Conservation (phyloP, 2,888 invertebrate genomes). For the Ecdyonurus torrentis region DNA sequence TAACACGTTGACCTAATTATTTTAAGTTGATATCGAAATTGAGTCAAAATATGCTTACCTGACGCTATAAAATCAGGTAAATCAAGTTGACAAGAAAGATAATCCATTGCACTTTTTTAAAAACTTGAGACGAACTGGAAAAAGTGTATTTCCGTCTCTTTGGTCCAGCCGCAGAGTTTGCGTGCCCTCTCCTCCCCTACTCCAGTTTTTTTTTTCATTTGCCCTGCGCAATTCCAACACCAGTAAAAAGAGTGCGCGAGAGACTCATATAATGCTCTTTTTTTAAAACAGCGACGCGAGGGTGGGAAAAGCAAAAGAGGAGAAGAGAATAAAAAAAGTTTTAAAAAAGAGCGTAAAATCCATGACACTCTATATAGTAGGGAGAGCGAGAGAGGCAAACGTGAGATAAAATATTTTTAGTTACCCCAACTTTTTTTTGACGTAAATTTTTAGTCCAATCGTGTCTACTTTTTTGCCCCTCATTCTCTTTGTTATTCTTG, state of each 20-base stretch:
- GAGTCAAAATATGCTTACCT: neutral
- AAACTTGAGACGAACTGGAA: neutral
- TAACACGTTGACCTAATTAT: neutral
- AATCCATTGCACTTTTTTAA: neutral
- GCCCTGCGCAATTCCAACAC: conserved; percentile 2
- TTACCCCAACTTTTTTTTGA: neutral
- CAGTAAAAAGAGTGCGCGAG: conserved; percentile 1
- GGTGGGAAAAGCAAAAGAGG: conserved; percentile 1
- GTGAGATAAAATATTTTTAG: neutral
- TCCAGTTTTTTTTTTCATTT: neutral
- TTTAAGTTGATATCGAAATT: neutral
- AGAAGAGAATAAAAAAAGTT: neutral
- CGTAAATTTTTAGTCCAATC: neutral
- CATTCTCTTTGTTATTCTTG: too few species aligned
- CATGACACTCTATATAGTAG: too few species aligned
- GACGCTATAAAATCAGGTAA: neutral
- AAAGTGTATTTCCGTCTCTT: neutral
- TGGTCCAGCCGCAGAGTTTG: conserved; percentile 1
- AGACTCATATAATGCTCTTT: neutral
- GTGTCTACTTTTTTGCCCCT: too few species aligned
- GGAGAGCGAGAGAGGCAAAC: neutral
- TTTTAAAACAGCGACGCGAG: neutral
- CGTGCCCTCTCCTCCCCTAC: neutral
- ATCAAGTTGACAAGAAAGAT: neutral
- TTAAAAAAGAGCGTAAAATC: neutral